Evolutionary conservation across 2,113 vertebrate genomes (phyloP), one percentile per base, ranked within the genome.

Genomic region (Orthonyx spaldingii): DNA sequence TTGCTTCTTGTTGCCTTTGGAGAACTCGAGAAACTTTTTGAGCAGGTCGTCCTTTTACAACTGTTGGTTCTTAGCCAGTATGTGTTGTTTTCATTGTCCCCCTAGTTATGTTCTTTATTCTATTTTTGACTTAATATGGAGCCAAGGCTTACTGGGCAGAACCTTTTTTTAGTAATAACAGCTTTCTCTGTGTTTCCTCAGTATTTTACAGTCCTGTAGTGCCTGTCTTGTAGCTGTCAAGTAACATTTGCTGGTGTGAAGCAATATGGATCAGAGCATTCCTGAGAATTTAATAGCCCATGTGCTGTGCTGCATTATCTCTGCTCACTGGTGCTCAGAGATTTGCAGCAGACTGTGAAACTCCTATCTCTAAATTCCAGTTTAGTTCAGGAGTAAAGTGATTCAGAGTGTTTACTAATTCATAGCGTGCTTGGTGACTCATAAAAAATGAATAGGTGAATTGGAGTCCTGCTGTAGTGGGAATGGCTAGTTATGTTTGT

Each of bases 341-440:
- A 96, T 89, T 96, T 96, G 68, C 52, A 90, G 59, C 68, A 87
- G 83, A 23, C 91, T 60, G 55, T 44, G 85, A 60, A 85, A 63
- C 42, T 55, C 52, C 64, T 69, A 37, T 93, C 71, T 93, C 42
- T 85, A 28, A 85, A 90, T 91, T 95, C 93, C 85, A 52, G 39
- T 94, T 86, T 80, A 35, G 39, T 77, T 96, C 66, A 81, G 84
- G 63, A 88, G 59, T 85, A 30, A 83, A 95, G 75, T 78, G 85
- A 74, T 68, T 85, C 41, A 22, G 49, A 35, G 28, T 84, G 49
- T 77, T 95, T 85, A 80, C 64, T 90, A 91, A 91, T 95, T 96
- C 71, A 83, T 44, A 44, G 42, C 28, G 1, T 59, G 71, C 56
- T 85, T 92, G 79, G 63, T 86, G 64, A 52, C 64, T 93, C 56